These are phyloP conservation scores for Charina bottae DNA, from an alignment of 2,113 vertebrate species.

Conservation along the genomic window DNA sequence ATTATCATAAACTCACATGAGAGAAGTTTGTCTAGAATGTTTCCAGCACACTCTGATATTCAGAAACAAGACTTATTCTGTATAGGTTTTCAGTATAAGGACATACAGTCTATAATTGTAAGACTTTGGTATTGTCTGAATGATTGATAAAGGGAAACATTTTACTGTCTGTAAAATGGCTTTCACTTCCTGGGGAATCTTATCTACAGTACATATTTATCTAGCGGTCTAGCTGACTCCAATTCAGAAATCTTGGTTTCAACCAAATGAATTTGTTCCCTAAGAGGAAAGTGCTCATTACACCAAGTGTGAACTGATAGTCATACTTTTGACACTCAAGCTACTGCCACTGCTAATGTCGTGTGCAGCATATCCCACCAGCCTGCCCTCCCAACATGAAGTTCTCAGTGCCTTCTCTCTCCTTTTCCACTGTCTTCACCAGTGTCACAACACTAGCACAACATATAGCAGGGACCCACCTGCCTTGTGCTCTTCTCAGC, in stretches of 20 bases:
- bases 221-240: neutral
- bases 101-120: neutral
- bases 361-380: neutral
- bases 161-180: neutral
- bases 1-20: constrained; percentile 55
- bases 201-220: neutral
- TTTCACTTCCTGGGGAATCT: neutral
- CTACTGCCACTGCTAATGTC: neutral
- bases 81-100: neutral
- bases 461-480: neutral
- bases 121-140: neutral
- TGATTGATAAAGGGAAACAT: neutral
- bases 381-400: too few relatives aligned
- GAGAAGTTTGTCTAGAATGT: constrained; percentile 48
- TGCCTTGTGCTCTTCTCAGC: neutral
- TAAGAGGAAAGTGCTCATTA: neutral
- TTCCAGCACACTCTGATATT: neutral
- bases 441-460: neutral
- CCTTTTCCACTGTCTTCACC: neutral
- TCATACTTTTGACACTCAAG: neutral
- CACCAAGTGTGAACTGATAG: neutral
- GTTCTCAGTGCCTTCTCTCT: too few relatives aligned
- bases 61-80: neutral
- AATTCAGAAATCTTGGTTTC: neutral
- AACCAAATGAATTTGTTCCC: neutral